Base-by-base conservation (phyloP, 2,797 vertebrate genomes). In the Mycteria americana region DNA sequence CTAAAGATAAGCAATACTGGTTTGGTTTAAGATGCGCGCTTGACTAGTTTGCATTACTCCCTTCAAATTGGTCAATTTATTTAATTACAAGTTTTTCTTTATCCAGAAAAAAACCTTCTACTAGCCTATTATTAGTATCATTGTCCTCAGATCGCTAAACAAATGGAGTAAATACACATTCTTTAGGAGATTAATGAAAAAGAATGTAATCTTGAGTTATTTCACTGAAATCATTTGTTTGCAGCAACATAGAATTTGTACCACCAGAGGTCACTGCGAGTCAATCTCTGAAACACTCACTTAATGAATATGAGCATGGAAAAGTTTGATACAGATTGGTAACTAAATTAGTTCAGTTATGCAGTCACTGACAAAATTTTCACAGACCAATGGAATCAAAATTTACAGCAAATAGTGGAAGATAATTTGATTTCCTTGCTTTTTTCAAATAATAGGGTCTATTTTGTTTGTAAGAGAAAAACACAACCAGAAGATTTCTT, bases 231-330 rank as follows among this genome's bases (percentile, higher is more conserved):
- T 18, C 4, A 22, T 7, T 28, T 21, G 19, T 13, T 18, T 63
- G 59, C 31, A 59, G 57, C 22, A 84, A 16, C 13, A 68, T 7
- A 13, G 37, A 54, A 62, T 70, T 92, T 85, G 56, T 33, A 89
- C 95, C 97, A 95, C 86, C 91, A 92, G 97, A 94, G 91, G 97
- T 95, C 97, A 93, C 85, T 97, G 89, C 79, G 75, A 62, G 7
- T 45, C 94, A 93, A 62, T 4, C 63, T 57, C 31, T 2, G 67
- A 89, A 88, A 84, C 27, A 62, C n/a, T 30, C n/a, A 46, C 30
- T 7, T 21, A 5, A 8, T 3, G 18, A 62, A 18, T n/a, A 46
- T 54, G 4, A 33, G 9, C 39, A 41, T 3, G 9, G 54, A n/a
- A 30, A 89, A 76, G 80, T 63, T 33, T 41, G 43, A 31, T 17